Base-by-base conservation (phyloP, 2,888 invertebrate species). In the Subacronicta megacephala region DNA sequence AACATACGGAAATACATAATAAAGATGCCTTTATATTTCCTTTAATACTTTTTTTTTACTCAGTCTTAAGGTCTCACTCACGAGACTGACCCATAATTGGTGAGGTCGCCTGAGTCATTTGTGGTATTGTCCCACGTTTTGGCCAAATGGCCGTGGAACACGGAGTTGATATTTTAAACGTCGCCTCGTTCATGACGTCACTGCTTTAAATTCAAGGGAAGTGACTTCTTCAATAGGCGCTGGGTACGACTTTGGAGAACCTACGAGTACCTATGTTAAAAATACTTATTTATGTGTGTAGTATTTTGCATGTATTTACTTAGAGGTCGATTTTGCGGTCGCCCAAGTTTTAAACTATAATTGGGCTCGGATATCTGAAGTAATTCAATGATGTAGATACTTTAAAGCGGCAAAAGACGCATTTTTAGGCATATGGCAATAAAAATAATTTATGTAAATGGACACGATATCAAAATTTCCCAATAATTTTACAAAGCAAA, bases 91-190 rank as follows among this genome's bases (percentile, higher is more conserved):
- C 77, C 67, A 63, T 78, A 78, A 74, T 72, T 75, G 75, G 72
- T 60, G 38, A 77, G 75, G 74, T 61, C 70, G 62, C 13, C 36
- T 77, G 79, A 77, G 29, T 78, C 79, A 79, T 42, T 37, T 49
- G 31, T 33, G 61, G 49, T 60, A 61, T 65, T 72, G 56, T 56
- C 57, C 41, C 40, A 51, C 54, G 58, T 69, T 62, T 70, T 72
- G 31, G 54, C 38, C 42, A 58, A 50, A 41, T 23, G 67, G 40
- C 67, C 65, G 43, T 72, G 72, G 44, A 58, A 35, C 45, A 37
- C 31, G 3, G 20, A 52, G 16, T 54, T 54, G 44, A 56, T 59
- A 53, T 61, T 60, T 61, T 59, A 41, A 50, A 60, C 57, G 53
- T 41, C 37, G 15, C 17, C 50, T 41, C 37, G 15, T 15, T 23